These are phyloP conservation scores for Carterocephalus palaemon DNA, from an alignment of 2,888 invertebrate species.

Conservation along the genomic window DNA sequence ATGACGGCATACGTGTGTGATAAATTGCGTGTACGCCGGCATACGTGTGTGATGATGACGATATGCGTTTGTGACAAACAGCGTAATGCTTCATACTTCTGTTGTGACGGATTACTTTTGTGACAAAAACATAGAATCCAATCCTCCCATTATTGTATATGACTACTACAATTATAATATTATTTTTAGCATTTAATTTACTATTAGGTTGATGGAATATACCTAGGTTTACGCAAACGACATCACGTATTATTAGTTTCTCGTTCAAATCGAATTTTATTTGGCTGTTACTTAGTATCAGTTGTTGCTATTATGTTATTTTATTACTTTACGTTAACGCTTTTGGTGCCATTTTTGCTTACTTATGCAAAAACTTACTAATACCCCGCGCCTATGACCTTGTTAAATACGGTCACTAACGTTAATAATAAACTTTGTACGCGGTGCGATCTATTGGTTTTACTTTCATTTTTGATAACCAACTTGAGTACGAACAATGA, in stretches of 20 bases:
- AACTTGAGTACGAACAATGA: too few species aligned
- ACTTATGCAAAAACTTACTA: constrained; percentile 7
- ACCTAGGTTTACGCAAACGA: constrained; percentile 20
- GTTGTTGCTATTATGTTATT: constrained; percentile 29
- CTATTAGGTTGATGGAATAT: constrained; percentile 27
- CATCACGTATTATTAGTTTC: constrained; percentile 39
- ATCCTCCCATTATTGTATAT: too few species aligned
- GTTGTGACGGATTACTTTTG: constrained; percentile 45
- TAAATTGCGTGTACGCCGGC: too few species aligned
- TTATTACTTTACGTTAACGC: constrained; percentile 36
- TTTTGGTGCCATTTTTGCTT: constrained; percentile 52
- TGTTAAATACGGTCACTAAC: too few species aligned
- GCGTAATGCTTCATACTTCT: constrained; percentile 37
- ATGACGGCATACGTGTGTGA: too few species aligned
- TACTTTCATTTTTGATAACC: constrained; percentile 1
- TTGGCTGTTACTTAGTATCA: constrained; percentile 58
- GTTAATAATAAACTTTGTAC: constrained; percentile 1
- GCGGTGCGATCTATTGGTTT: constrained; percentile 6
- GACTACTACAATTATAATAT: constrained; percentile 41
- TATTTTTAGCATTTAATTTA: constrained; percentile 52
- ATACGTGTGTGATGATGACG: too few species aligned
- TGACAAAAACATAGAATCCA: too few species aligned
- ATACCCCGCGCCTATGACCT: too few species aligned
- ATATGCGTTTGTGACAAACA: too few species aligned
- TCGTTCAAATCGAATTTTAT: constrained; percentile 36